phyloP scores from a whole-genome alignment of 2,113 vertebrate genomes.

The Coreoperca whiteheadi region DNA sequence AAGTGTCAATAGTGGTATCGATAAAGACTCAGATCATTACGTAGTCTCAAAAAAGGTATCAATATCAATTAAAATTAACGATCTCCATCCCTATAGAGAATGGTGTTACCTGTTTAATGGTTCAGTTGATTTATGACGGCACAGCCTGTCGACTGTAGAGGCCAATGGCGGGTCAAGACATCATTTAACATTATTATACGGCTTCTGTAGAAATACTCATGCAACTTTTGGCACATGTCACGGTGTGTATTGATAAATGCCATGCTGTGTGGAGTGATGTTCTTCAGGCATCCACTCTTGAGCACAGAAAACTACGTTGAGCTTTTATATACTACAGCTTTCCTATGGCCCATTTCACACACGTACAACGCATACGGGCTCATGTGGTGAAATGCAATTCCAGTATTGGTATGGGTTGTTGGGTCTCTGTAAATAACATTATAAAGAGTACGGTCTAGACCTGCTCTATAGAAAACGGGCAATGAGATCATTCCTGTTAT shows the following conservation, averaged over 20 bases:
- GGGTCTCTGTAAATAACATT: too few relatives aligned
- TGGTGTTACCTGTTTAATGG: slow-evolving; percentile 1
- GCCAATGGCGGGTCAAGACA: slow-evolving; percentile 8
- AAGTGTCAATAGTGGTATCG: too few relatives aligned
- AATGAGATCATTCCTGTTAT: too few relatives aligned
- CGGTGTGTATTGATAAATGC: neutral
- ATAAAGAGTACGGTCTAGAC: too few relatives aligned
- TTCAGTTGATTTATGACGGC: slow-evolving; percentile 16
- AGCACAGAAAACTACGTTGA: neutral
- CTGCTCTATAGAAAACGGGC: too few relatives aligned
- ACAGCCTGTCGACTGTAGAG: neutral
- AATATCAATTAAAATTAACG: too few relatives aligned
- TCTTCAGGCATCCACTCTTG: neutral
- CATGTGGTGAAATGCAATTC: neutral
- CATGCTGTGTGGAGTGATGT: slow-evolving; percentile 13
- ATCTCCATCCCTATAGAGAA: too few relatives aligned
- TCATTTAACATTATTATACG: neutral
- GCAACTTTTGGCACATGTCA: neutral
- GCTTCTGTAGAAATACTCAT: neutral
- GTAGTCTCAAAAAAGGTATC: too few relatives aligned
- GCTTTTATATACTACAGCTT: neutral
- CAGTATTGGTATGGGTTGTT: neutral
- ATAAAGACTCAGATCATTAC: too few relatives aligned
- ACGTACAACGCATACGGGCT: neutral
- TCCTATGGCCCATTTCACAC: neutral